Base-by-base conservation (phyloP, 2,113 vertebrate genomes). In the Eleginops maclovinus region DNA sequence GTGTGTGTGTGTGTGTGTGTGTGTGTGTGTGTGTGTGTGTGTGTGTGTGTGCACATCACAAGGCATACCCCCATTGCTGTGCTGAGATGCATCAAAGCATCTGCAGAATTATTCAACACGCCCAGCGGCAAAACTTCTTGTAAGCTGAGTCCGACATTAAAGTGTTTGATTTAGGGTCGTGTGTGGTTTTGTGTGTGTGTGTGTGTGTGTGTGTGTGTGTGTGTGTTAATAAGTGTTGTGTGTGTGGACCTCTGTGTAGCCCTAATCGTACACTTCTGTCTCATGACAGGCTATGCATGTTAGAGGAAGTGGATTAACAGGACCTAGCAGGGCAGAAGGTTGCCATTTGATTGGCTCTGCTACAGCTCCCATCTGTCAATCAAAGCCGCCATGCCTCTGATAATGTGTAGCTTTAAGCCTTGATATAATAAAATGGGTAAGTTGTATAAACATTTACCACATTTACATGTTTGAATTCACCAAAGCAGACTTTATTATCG, bases 71-170 rank as follows among this genome's bases (percentile, higher is more conserved):
- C 82, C 16, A 3, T 67, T 75, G 79, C 14, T 53, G 11, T 24
- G 0, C 78, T 46, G 58, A 65, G 60, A 66, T 9, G 70, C 86
- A 88, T 88, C 86, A 89, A 91, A 90, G 81, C 79, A 54, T 81
- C 71, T 60, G 72, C 75, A 62, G 55, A 84, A 70, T 83, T 15
- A 87, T 89, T 73, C 72, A 81, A 76, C 76, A 79, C 40, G 72
- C 71, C 76, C 64, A 54, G 71, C 44, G 55, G 67, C 41, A 21
- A 71, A 28, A 66, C 63, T 62, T 60, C 78, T 59, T 63, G 55
- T 70, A 49, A 76, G 7, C 50, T 24, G 46, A 41, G 63, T 61
- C 46, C 67, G 40, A 5, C 47, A 61, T 66, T 13, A 36, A 6
- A 58, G 19, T 2, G 2, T 24, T 41, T 36, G 36, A 43, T 55